These are phyloP conservation scores for Ganaspis sp. DNA, from an alignment of 1,140 invertebrate species.

Conservation along the genomic window DNA sequence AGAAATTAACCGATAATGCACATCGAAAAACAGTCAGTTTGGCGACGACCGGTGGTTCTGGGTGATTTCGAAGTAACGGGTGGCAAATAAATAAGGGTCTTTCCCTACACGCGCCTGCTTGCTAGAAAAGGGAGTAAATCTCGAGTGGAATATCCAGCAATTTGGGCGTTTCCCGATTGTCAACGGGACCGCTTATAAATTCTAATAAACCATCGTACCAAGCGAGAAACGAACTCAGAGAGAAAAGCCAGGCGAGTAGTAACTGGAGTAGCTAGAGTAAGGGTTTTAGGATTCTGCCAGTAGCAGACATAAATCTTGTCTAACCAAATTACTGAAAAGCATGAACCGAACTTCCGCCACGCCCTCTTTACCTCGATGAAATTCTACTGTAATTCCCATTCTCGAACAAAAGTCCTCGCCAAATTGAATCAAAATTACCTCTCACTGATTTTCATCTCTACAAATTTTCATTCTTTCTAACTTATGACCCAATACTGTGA, in stretches of 20 bases:
- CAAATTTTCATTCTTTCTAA: background rate
- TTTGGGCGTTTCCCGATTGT: slow-evolving; percentile 65
- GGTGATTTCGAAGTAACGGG: slow-evolving; percentile 46
- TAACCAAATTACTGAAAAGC: slow-evolving; percentile 66
- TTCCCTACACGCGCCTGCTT: slow-evolving; percentile 22
- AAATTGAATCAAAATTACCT: slow-evolving; percentile 23
- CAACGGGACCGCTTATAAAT: slow-evolving; percentile 62
- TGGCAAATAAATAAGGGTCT: slow-evolving; percentile 60
- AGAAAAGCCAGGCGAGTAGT: slow-evolving; percentile 16
- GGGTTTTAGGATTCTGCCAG: slow-evolving; percentile 55
- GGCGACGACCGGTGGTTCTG: slow-evolving; percentile 20
- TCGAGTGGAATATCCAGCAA: slow-evolving; percentile 49
- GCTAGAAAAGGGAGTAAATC: slow-evolving; percentile 41
- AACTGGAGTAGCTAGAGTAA: slow-evolving; percentile 47
- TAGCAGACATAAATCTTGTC: slow-evolving; percentile 61
- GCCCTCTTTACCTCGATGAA: slow-evolving; percentile 59
- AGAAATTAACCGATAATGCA: slow-evolving; percentile 65
- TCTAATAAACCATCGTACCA: slow-evolving; percentile 57
- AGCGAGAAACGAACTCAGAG: slow-evolving; percentile 58
- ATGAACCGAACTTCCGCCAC: slow-evolving; percentile 59
- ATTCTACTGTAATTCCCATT: slow-evolving; percentile 43
- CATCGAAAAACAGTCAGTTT: slow-evolving; percentile 47
- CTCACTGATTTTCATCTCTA: background rate
- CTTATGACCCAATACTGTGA: background rate
- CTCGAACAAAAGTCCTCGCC: slow-evolving; percentile 1